A percentile compares a stretch with the other conserved stretches of the same genome.
Evolutionary conservation across 2,113 vertebrate genomes (phyloP).

Genomic region (Hydropotes inermis): DNA sequence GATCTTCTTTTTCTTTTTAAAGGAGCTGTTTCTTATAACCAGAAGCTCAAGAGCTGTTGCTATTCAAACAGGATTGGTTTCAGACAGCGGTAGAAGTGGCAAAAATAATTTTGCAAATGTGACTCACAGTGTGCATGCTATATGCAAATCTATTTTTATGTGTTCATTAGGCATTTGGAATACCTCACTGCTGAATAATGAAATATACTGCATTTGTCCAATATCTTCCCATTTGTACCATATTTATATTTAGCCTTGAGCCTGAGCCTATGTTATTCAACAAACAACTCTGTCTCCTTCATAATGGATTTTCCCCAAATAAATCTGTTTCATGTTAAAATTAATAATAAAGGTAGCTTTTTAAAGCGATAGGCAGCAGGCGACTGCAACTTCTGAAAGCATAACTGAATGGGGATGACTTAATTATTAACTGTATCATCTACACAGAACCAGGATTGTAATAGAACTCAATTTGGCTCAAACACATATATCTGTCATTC

Average conservation of each 20-base stretch:
- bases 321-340: constrained; percentile 46
- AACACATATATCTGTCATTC: background rate
- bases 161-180: background rate
- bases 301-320: constrained; percentile 33
- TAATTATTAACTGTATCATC: constrained; percentile 29
- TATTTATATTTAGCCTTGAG: constrained; percentile 18
- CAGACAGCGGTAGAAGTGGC: background rate
- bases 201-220: background rate
- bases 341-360: constrained; percentile 20
- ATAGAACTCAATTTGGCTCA: constrained; percentile 40
- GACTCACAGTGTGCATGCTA: background rate
- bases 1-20: background rate
- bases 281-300: background rate
- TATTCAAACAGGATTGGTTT: background rate
- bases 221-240: background rate
- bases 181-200: background rate
- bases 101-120: background rate
- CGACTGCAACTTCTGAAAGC: background rate
- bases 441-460: background rate
- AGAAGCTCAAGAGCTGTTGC: background rate
- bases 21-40: background rate
- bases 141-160: background rate
- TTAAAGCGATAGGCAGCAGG: background rate
- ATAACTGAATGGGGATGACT: background rate
- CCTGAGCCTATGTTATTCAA: background rate